These are phyloP conservation scores for Hydractinia echinata DNA, from an alignment of 30 jellyfish, hydroid and myxozoan species.

Conservation along the genomic window DNA sequence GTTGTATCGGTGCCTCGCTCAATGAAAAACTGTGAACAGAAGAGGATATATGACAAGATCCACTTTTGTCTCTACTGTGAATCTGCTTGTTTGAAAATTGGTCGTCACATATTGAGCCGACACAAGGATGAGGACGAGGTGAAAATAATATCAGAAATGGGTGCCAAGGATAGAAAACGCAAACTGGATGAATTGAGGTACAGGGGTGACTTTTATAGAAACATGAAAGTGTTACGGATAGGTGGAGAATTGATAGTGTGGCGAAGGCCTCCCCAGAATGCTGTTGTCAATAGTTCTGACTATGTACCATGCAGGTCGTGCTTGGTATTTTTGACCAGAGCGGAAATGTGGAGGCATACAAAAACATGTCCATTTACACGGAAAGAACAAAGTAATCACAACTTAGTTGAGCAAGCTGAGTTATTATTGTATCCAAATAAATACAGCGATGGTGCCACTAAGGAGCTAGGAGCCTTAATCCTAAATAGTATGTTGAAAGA, in stretches of 20 bases:
- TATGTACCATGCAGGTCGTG: conserved; percentile 18
- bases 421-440: neutral
- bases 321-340: neutral
- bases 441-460: conserved; percentile 2
- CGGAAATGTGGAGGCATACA: conserved; percentile 20
- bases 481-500: no score
- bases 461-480: no score
- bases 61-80: no score
- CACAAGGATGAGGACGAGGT: neutral
- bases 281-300: neutral
- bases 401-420: neutral
- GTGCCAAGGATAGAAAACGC: neutral
- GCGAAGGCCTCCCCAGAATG: conserved; percentile 2
- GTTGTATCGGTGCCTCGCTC: no score
- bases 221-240: conserved; percentile 6
- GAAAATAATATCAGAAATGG: neutral
- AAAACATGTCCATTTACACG: neutral
- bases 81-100: no score
- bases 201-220: conserved; percentile 6
- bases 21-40: no score
- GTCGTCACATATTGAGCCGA: neutral
- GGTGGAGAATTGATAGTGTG: conserved; percentile 19
- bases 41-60: no score
- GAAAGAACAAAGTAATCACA: neutral
- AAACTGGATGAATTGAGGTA: conserved; percentile 7